Evolutionary conservation across 1,140 invertebrate species (phyloP), one percentile per base, ranked within the genome.

Genomic region (Polypedilum vanderplanki): DNA sequence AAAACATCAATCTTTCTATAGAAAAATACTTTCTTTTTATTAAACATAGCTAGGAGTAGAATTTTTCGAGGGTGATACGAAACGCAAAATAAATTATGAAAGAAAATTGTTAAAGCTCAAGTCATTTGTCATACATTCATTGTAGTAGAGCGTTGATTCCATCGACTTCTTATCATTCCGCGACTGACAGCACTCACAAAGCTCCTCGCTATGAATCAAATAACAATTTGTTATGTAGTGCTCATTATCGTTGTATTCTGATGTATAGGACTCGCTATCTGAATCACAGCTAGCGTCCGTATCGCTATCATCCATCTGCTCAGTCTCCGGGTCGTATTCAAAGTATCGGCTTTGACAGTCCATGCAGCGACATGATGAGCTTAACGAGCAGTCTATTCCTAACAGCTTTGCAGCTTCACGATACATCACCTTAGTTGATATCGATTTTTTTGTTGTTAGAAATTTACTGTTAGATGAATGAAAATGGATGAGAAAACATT

Each of bases 341-440:
- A 91, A 90, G 77, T 91, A 91, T 77, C 88, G 86, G 77, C 89
- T 88, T 84, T 91, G 89, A 77, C 89, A 90, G 75, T 91, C 89
- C 76, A 90, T 84, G 79, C 89, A 91, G 75, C 89, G 85, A 77
- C 89, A 91, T 46, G 88, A 87, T 78, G 90, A 89, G 41, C 88
- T 90, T 89, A 91, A 90, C 79, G 90, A 90, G 79, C 89, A 90
- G 73, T 89, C 90, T 57, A 90, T 90, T 20, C 89, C 89, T 84
- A 89, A 90, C 77, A 90, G 88, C 75, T 90, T 90, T 17, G 89
- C 89, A 22, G 90, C 85, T 17, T 88, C 89, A 77, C 86, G 87
- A 81, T 91, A 91, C 74, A 90, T 84, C 78, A 89, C 88, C 78
- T 91, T 91, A 78, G 88, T 89, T 4, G 89, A 90, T 79, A 70